Percentiles rank a stretch among this genome's conserved stretches.
phyloP scores from a whole-genome alignment of 2,888 invertebrate species.

The Galerucella pusilla region DNA sequence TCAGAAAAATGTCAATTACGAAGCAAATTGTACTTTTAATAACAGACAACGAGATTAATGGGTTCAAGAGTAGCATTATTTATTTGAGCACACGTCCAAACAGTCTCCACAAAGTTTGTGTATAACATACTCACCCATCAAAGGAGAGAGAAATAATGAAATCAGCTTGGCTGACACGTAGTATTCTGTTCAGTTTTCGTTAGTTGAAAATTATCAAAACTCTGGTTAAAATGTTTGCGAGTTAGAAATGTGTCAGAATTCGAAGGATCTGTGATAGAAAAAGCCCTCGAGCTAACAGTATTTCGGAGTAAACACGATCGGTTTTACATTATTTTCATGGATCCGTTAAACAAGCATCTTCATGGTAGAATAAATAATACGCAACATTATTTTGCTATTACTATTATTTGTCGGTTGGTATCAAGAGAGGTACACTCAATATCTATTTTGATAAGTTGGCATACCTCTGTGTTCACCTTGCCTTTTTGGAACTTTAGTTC shows the following conservation, averaged over 20 bases:
- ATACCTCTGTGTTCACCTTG: too few relatives aligned
- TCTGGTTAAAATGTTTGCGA: not conserved
- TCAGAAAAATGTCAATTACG: not conserved
- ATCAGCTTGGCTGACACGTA: not conserved
- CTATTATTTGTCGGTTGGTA: too few relatives aligned
- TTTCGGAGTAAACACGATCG: not conserved
- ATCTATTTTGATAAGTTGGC: too few relatives aligned
- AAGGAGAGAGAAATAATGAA: not conserved
- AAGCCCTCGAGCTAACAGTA: not conserved
- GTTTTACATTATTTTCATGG: not conserved
- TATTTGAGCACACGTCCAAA: not conserved
- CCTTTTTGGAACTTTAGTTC: too few relatives aligned
- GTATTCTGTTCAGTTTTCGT: not conserved
- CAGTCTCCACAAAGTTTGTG: not conserved
- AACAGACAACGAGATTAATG: not conserved
- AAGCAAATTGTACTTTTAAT: not conserved
- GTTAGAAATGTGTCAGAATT: not conserved
- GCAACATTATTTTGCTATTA: too few relatives aligned
- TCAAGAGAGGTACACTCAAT: too few relatives aligned
- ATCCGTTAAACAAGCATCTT: not conserved
- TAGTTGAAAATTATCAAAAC: not conserved
- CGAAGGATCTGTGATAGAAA: not conserved
- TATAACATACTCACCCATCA: constrained; percentile 1
- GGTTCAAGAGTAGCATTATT: not conserved
- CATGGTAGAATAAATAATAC: too few relatives aligned